These are phyloP conservation scores for Sphaerophoria rueppellii DNA, from an alignment of 2,888 invertebrate species.

Conservation along the genomic window DNA sequence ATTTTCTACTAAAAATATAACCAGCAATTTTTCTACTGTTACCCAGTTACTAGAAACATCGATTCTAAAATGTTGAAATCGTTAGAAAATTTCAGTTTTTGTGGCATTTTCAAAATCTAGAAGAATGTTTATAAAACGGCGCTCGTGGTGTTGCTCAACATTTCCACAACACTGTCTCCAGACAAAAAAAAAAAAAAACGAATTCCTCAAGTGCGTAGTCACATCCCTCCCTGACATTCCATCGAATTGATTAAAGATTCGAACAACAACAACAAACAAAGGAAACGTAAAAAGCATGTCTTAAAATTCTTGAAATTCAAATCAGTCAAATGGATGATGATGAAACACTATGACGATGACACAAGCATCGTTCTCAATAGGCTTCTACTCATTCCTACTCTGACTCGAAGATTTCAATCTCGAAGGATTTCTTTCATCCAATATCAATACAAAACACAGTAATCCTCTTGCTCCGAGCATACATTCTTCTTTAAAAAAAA, in stretches of 20 bases:
- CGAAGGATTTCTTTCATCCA: background rate
- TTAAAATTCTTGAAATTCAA: conserved; percentile 25
- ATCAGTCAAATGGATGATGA: conserved; percentile 33
- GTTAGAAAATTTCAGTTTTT: too few species aligned
- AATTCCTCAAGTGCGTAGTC: conserved; percentile 3
- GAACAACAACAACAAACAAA: background rate
- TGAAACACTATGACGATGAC: background rate
- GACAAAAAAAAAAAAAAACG: background rate
- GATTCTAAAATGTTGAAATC: too few species aligned
- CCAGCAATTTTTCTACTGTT: too few species aligned
- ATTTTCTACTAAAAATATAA: too few species aligned
- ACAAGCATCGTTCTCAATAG: conserved; percentile 14
- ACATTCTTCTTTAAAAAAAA: conserved; percentile 2
- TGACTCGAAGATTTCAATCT: conserved; percentile 37
- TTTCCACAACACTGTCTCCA: conserved; percentile 9
- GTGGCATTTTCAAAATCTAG: too few species aligned
- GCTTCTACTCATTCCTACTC: background rate
- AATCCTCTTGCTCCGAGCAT: conserved; percentile 41
- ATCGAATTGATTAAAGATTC: conserved; percentile 38
- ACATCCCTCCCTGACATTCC: background rate
- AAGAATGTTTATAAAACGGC: background rate
- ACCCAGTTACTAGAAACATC: too few species aligned
- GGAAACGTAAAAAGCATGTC: background rate
- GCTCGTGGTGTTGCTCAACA: background rate
- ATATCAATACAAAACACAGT: conserved; percentile 26